Evolutionary conservation across 2,888 invertebrate species (phyloP), one percentile per base, ranked within the genome.

Genomic region (Azorinus chamasolen): DNA sequence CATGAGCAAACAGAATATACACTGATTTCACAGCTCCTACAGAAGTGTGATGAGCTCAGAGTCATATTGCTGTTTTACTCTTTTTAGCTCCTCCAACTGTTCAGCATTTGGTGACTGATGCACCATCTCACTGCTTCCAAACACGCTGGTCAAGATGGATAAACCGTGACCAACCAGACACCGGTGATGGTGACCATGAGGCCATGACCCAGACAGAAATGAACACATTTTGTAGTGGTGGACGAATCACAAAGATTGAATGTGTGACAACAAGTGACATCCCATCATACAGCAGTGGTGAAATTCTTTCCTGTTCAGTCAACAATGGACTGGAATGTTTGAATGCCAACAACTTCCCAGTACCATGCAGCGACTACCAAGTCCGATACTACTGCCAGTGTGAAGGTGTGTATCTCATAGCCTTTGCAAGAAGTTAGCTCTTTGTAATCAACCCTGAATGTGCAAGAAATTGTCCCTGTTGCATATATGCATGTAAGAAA

Each of bases 311-410:
- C 3, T 80, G 80, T 51, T 41, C 75, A 0, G 64, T 80, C 4
- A 95, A 96, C 84, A 94, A 94, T 18, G 97, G 97, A 0, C 94
- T 97, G 0, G 92, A 95, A 6, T 97, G 97, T 89, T 62, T 62
- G 50, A 83, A 94, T 91, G 74, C 68, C 4, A 82, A 86, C 22
- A 88, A 87, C 57, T 55, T 73, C 51, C 84, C 87, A 43, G 37
- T 85, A 24, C 70, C 79, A 4, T 92, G 92, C 71, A 73, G 76
- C n/a, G 90, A 92, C 79, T 92, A 90, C 76, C 88, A 91, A 85
- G 87, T 92, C 58, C 83, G 90, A 84, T 91, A 90, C 71, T 85
- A 79, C 69, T 91, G 91, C 66, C 84, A 88, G 25, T 84, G 80
- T 62, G 61, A 39, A 50, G 58, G 53, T 78, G 37, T 53, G 58